Evolutionary conservation across 2,113 vertebrate genomes (phyloP), one percentile per base, ranked within the genome.

Genomic region (Barnardius zonarius): DNA sequence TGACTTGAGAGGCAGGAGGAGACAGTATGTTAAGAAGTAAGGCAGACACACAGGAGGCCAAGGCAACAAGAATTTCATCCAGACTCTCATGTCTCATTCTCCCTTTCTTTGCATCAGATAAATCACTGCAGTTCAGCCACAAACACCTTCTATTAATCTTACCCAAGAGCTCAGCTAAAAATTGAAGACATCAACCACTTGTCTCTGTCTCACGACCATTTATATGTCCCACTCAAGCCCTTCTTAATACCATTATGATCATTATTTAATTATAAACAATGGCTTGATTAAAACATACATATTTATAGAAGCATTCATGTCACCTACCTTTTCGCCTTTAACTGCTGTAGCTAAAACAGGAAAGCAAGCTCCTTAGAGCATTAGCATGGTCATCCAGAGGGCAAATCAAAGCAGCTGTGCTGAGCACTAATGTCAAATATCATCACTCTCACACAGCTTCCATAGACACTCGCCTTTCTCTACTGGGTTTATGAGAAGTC

Each of bases 361-460:
- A 96, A 84, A 81, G 86, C 77, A 95, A 96, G 91, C 86, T 94
- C 77, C 88, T 94, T 92, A 92, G 17, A 70, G 83, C 76, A 91
- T 88, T 80, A 89, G 83, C 69, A 39, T 59, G 55, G 95, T 75
- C 74, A 97, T 55, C 68, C 77, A 64, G 83, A 93, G 91, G 88
- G 86, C 94, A 95, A 86, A 86, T 52, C 83, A 92, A 83, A 89
- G 89, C 61, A 89, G 83, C 83, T 94, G 62, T 19, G 55, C 72
- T 63, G 73, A 91, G 64, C 55, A 8, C 77, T 54, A 9, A 88
- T 78, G 83, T 75, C 86, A 92, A 90, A 82, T 70, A 96, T 51
- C 79, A 49, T 31, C 2, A 18, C 55, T 39, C 64, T 64, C 73
- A 68, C 64, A 57, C 46, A 86, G 86, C 51, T 84, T 70, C 69